These are phyloP conservation scores for Bovichtus diacanthus DNA, from an alignment of 2,797 vertebrate genomes.

Conservation along the genomic window DNA sequence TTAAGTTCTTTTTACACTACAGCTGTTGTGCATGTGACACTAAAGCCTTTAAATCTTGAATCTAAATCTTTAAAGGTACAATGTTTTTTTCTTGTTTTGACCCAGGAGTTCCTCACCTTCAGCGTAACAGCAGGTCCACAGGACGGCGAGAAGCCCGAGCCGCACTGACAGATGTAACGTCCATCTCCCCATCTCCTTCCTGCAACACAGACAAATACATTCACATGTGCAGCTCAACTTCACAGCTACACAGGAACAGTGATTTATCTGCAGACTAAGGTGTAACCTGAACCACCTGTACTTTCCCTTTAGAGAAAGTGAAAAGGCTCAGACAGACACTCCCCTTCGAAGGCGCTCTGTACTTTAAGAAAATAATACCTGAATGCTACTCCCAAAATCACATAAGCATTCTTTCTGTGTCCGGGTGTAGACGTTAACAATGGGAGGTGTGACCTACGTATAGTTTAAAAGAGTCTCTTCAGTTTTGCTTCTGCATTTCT, in stretches of 20 bases:
- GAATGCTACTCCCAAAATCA: neutral
- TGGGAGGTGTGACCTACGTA: neutral
- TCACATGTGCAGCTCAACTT: too few species aligned
- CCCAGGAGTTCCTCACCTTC: constrained; percentile 78
- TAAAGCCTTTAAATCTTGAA: too few species aligned
- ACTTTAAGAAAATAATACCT: neutral
- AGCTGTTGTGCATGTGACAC: too few species aligned
- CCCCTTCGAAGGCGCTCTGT: neutral
- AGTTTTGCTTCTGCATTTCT: too few species aligned
- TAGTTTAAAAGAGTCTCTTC: neutral
- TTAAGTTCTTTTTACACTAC: too few species aligned
- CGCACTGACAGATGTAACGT: constrained; percentile 49
- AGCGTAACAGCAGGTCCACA: constrained; percentile 77
- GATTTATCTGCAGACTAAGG: constrained; percentile 7
- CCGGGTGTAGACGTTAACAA: neutral
- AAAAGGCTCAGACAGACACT: constrained; percentile 34
- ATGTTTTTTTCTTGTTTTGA: too few species aligned
- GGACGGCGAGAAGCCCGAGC: constrained; percentile 81
- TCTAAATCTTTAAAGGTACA: too few species aligned
- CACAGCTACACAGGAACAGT: neutral
- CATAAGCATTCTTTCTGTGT: neutral
- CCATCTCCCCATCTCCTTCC: constrained; percentile 86
- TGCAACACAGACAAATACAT: constrained; percentile 58
- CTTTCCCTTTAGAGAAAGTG: constrained; percentile 38
- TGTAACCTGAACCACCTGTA: constrained; percentile 58